phyloP scores from a whole-genome alignment of 2,888 invertebrate genomes.

The Balanococcus diminutus region DNA sequence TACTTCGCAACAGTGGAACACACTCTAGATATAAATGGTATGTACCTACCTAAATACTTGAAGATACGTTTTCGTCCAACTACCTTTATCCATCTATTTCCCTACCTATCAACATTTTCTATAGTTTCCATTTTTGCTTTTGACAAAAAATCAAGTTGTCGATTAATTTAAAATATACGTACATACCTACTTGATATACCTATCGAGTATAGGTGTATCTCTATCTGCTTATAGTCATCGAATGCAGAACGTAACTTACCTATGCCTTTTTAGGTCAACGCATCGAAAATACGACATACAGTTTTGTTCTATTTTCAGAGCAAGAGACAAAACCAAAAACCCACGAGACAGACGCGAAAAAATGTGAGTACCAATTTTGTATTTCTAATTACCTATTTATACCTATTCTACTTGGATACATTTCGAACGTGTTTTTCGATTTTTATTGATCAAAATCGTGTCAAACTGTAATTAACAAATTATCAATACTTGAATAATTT shows the following conservation, averaged over 20 bases:
- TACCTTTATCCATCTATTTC: no score
- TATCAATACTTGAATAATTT: no score
- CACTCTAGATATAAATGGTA: neutral
- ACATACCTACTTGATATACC: neutral
- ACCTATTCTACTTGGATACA: no score
- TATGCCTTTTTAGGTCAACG: conserved; percentile 8
- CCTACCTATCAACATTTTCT: no score
- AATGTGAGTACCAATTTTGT: neutral
- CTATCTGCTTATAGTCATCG: neutral
- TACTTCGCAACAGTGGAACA: neutral
- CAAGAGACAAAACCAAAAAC: neutral
- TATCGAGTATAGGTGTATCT: neutral
- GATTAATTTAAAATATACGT: no score
- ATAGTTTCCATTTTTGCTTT: no score
- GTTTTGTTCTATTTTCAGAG: conserved; percentile 30
- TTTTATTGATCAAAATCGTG: no score
- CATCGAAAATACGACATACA: neutral
- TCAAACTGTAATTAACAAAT: neutral
- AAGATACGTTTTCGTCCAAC: no score
- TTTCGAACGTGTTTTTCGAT: no score
- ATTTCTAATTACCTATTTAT: no score
- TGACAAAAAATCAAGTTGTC: no score
- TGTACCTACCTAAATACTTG: no score
- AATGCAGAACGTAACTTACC: neutral
- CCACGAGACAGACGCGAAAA: neutral